Evolutionary conservation across 2,797 vertebrate genomes (phyloP).

Genomic region (Peromyscus aztecus): DNA sequence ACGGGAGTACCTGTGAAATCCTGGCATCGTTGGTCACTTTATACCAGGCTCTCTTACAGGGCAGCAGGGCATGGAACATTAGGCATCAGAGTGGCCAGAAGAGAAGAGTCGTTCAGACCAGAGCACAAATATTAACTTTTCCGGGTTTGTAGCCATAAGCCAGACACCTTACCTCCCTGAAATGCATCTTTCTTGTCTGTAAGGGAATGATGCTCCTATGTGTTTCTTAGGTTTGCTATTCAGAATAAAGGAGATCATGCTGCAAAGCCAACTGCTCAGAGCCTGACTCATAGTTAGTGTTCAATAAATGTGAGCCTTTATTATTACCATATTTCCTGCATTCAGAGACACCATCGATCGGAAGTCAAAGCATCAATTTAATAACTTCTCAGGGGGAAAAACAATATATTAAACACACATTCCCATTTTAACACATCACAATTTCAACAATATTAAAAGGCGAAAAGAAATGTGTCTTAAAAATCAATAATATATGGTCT

Average conservation of each 20-base stretch:
- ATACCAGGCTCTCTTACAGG: neutral
- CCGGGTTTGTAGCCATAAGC: neutral
- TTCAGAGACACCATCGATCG: slow-evolving; percentile 75
- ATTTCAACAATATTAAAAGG: slow-evolving; percentile 78
- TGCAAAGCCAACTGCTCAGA: neutral
- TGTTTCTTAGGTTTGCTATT: neutral
- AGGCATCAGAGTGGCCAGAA: neutral
- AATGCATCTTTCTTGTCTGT: neutral
- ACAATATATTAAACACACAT: slow-evolving; percentile 79
- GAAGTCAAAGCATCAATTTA: slow-evolving; percentile 79
- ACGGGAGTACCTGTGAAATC: neutral
- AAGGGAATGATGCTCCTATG: neutral
- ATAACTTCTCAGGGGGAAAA: slow-evolving; percentile 77
- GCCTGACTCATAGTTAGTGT: slow-evolving; percentile 57
- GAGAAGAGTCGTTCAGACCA: neutral
- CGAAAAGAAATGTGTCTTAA: slow-evolving; percentile 72
- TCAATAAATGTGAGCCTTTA: slow-evolving; percentile 76
- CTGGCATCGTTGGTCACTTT: neutral
- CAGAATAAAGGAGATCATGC: slow-evolving; percentile 6
- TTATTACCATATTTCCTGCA: slow-evolving; percentile 80
- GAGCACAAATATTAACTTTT: neutral
- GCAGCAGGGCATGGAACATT: too few relatives aligned
- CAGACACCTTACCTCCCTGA: neutral
- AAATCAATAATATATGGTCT: slow-evolving; percentile 75
- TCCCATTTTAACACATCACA: slow-evolving; percentile 76